Conservation (phyloP, 2,888 invertebrate genomes). For the Mesodorylaimus sp. region DNA sequence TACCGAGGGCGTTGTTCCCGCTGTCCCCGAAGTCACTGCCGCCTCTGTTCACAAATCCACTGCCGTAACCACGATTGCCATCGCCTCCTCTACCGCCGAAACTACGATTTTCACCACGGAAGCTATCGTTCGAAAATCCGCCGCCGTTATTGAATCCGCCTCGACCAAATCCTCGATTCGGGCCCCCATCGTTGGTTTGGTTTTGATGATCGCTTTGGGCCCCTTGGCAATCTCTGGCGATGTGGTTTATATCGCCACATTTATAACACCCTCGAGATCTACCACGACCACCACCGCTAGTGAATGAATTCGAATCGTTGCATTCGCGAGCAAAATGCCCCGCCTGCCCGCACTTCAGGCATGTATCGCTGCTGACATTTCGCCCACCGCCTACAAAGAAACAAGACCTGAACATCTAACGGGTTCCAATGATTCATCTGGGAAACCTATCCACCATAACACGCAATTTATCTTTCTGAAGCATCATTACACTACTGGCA, state of each 20-base stretch:
- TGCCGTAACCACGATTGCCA: neutral
- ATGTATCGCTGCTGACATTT: neutral
- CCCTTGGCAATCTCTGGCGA: slow-evolving; percentile 25
- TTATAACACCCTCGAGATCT: slow-evolving; percentile 20
- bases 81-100: neutral
- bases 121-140: neutral
- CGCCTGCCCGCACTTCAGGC: neutral
- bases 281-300: neutral
- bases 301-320: neutral
- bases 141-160: neutral
- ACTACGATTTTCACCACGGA: neutral
- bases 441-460: too few species aligned
- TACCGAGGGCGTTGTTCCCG: neutral
- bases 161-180: neutral
- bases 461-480: too few species aligned
- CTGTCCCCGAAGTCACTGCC: neutral
- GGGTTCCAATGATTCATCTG: too few species aligned
- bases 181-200: neutral
- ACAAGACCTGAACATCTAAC: too few species aligned
- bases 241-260: slow-evolving; percentile 26
- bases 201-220: slow-evolving; percentile 14
- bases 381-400: neutral
- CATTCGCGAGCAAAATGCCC: slow-evolving; percentile 1
- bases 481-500: too few species aligned
- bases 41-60: neutral